These are phyloP conservation scores for Gadopsis bispinosus DNA, from an alignment of 2,797 vertebrate species.

Conservation along the genomic window DNA sequence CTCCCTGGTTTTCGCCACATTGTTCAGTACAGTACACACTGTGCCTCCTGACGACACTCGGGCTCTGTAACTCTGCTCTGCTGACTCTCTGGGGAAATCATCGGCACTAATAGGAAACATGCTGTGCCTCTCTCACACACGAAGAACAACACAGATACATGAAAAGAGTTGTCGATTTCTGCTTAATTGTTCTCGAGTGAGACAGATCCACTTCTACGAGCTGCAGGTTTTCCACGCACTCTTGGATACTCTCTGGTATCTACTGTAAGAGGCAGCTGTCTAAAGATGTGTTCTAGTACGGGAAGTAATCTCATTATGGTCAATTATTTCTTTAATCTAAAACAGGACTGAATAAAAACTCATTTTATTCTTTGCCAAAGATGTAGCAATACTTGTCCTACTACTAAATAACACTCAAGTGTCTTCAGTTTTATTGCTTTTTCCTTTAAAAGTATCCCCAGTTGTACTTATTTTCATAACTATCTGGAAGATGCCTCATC, in stretches of 20 bases:
- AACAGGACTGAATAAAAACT: constrained; percentile 10
- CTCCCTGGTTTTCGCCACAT: constrained; percentile 71
- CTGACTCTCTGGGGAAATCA: constrained; percentile 78
- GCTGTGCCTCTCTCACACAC: constrained; percentile 36
- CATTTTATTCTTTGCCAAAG: constrained; percentile 16
- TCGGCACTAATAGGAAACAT: constrained; percentile 83
- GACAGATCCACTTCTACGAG: neutral
- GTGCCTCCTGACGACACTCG: constrained; percentile 76
- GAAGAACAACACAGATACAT: constrained; percentile 12
- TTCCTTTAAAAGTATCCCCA: constrained; percentile 43
- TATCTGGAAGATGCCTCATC: constrained; percentile 39
- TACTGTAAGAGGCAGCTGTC: constrained; percentile 6
- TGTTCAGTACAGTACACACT: constrained; percentile 72
- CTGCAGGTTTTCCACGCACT: constrained; percentile 6
- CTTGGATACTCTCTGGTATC: neutral
- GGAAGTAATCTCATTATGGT: neutral
- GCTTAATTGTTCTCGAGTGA: constrained; percentile 43
- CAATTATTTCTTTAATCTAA: constrained; percentile 11
- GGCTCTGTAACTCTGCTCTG: constrained; percentile 70
- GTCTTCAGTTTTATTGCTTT: constrained; percentile 37
- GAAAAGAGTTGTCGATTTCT: constrained; percentile 8
- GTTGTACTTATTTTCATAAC: constrained; percentile 44
- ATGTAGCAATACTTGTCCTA: constrained; percentile 36
- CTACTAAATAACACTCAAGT: constrained; percentile 25
- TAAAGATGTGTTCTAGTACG: constrained; percentile 11